Conservation (phyloP, 2,113 vertebrate genomes). For the Leiothrix lutea region DNA sequence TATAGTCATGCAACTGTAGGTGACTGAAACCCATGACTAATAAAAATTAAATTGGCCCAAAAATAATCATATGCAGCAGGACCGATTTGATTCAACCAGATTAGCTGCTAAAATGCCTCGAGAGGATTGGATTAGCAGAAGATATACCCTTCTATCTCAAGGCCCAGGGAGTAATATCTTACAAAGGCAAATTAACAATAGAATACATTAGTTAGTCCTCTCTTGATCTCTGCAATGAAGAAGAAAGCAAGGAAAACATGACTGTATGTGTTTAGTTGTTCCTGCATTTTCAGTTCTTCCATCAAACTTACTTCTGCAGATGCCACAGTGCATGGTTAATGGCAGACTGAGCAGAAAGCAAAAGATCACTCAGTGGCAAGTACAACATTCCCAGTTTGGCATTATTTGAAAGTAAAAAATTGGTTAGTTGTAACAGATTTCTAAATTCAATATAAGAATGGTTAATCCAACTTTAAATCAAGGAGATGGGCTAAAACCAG, state of each 20-base stretch:
- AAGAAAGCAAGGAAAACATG: background rate
- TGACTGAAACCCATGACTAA: constrained; percentile 65
- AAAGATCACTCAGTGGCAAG: background rate
- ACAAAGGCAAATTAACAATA: constrained; percentile 28
- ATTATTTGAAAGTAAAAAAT: background rate
- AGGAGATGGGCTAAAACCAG: background rate
- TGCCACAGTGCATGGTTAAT: background rate
- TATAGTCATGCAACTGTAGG: constrained; percentile 29
- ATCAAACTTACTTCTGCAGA: background rate
- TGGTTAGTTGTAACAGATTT: background rate
- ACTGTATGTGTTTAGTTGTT: background rate
- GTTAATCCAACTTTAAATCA: background rate
- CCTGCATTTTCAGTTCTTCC: background rate
- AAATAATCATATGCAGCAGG: constrained; percentile 65
- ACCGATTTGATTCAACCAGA: constrained; percentile 66
- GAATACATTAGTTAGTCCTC: constrained; percentile 6
- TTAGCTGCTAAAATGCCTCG: constrained; percentile 62
- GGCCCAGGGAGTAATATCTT: constrained; percentile 3
- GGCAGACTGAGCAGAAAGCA: background rate
- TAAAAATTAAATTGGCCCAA: constrained; percentile 66
- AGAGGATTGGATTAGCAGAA: constrained; percentile 52
- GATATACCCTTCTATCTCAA: constrained; percentile 27
- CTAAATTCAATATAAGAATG: background rate
- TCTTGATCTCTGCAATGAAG: background rate
- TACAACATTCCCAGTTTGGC: background rate